Percentiles rank a stretch among this genome's conserved stretches.
Evolutionary conservation across 2,888 invertebrate species (phyloP).

Genomic region (Autographa pulchrina): DNA sequence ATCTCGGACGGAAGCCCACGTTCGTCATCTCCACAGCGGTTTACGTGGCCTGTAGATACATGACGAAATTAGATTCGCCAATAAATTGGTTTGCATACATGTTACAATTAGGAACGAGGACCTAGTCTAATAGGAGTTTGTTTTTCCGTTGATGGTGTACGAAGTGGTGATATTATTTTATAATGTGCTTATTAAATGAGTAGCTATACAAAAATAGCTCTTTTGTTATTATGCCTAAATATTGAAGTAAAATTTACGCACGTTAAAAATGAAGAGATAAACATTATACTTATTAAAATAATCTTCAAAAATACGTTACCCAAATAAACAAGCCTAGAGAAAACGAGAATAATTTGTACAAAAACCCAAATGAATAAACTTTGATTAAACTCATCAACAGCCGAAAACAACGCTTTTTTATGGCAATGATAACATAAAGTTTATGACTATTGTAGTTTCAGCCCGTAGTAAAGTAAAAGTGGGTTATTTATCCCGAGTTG

Average conservation of each 20-base stretch:
- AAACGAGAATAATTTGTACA: slow-evolving; percentile 13
- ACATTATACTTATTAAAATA: slow-evolving; percentile 10
- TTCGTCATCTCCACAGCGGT: slow-evolving; percentile 85
- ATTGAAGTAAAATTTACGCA: too few species aligned
- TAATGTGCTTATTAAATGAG: background rate
- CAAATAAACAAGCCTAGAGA: slow-evolving; percentile 11
- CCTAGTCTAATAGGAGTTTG: slow-evolving; percentile 32
- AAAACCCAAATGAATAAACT: slow-evolving; percentile 50
- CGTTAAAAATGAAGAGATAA: background rate
- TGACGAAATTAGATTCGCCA: slow-evolving; percentile 80
- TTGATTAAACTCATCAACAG: slow-evolving; percentile 54
- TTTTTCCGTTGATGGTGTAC: slow-evolving; percentile 32
- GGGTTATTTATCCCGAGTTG: slow-evolving; percentile 32
- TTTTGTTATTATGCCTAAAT: too few species aligned
- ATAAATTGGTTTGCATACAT: slow-evolving; percentile 79
- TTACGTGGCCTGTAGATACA: slow-evolving; percentile 76
- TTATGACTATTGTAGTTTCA: slow-evolving; percentile 50
- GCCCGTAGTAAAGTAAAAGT: slow-evolving; percentile 33
- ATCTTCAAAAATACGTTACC: background rate
- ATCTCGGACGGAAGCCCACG: slow-evolving; percentile 80
- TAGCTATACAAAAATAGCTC: too few species aligned
- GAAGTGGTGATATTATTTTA: background rate
- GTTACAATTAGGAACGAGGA: slow-evolving; percentile 61
- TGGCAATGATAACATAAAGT: slow-evolving; percentile 53
- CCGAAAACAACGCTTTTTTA: slow-evolving; percentile 40